These are phyloP conservation scores for Protonemura montana DNA, from an alignment of 2,888 invertebrate genomes.

Conservation along the genomic window DNA sequence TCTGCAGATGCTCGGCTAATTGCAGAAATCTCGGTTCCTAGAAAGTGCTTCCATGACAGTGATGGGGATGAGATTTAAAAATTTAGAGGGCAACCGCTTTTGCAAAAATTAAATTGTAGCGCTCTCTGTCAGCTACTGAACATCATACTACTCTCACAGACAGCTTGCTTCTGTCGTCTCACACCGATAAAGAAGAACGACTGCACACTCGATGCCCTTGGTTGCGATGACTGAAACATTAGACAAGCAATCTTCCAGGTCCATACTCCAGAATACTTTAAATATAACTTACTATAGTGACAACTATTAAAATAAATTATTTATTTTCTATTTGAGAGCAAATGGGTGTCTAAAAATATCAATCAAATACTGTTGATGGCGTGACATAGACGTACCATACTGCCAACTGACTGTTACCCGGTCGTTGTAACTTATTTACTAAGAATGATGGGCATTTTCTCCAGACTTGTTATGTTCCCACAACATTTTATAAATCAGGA, in stretches of 20 bases:
- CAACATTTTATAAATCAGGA: conserved; percentile 16
- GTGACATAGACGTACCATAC: neutral
- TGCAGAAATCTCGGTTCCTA: neutral
- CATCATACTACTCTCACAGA: neutral
- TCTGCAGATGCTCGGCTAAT: neutral
- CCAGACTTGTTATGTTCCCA: conserved; percentile 24
- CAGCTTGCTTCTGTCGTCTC: neutral
- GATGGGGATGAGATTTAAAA: neutral
- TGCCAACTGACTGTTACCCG: neutral
- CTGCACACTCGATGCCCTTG: neutral
- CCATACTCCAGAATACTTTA: neutral
- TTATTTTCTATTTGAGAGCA: neutral
- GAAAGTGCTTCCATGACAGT: neutral
- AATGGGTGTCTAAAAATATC: neutral
- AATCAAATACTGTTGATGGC: neutral
- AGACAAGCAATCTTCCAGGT: too few species aligned
- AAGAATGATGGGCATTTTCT: conserved; percentile 21
- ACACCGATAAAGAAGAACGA: neutral
- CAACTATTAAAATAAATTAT: neutral
- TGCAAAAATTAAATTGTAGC: neutral
- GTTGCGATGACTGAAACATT: neutral
- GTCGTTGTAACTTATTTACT: conserved; percentile 7
- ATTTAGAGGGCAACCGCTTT: neutral
- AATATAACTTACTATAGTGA: too few species aligned
- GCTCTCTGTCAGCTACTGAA: neutral